Conservation (phyloP, 2,888 invertebrate species). For the Euclidia mi region DNA sequence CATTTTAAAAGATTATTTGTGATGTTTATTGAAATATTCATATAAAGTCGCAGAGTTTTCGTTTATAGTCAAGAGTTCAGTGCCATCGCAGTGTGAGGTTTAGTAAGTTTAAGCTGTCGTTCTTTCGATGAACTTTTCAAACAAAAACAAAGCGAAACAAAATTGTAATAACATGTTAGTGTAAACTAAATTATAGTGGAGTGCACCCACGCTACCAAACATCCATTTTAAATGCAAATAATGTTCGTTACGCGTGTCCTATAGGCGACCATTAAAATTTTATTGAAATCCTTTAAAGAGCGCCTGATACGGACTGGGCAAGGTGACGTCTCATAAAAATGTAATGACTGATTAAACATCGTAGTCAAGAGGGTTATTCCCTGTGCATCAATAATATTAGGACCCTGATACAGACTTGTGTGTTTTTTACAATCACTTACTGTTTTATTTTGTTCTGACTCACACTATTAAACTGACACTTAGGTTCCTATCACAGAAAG, state of each 20-base stretch:
- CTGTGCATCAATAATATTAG: neutral
- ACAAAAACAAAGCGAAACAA: conserved; percentile 9
- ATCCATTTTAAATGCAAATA: conserved; percentile 42
- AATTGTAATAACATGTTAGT: conserved; percentile 2
- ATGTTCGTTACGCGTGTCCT: conserved; percentile 21
- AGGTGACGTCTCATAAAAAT: conserved; percentile 10
- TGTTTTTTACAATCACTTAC: too few relatives aligned
- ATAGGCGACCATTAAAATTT: conserved; percentile 31
- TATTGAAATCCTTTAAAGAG: conserved; percentile 38
- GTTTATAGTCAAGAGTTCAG: neutral
- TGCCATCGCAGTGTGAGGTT: neutral
- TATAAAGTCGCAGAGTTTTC: conserved; percentile 3
- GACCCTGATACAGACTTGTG: too few relatives aligned
- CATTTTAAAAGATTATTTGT: conserved; percentile 5
- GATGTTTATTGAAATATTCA: conserved; percentile 6
- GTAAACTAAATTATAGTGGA: conserved; percentile 15
- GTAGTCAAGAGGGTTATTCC: conserved; percentile 1
- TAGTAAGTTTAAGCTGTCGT: neutral
- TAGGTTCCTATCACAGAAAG: too few relatives aligned
- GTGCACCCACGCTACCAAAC: conserved; percentile 22
- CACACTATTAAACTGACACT: too few relatives aligned
- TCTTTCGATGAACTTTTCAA: neutral
- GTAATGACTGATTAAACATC: conserved; percentile 29
- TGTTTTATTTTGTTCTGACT: too few relatives aligned
- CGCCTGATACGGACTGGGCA: conserved; percentile 17